Conservation (phyloP, 2,888 invertebrate genomes). For the Branchellion lobata region DNA sequence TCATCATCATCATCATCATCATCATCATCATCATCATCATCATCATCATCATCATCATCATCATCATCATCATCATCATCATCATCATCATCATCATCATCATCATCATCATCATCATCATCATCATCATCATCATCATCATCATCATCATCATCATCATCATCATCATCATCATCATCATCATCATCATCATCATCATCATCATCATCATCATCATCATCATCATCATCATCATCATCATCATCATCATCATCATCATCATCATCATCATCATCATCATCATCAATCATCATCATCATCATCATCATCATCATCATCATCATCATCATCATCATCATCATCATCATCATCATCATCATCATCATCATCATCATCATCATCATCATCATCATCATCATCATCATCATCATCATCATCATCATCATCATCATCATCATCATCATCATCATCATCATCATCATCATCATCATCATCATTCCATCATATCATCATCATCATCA, state of each 20-base stretch:
- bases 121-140: background rate
- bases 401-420: background rate
- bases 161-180: background rate
- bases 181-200: background rate
- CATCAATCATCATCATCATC: background rate
- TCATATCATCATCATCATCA: background rate
- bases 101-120: background rate
- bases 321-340: background rate
- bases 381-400: background rate
- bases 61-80: constrained; percentile 16
- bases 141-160: background rate
- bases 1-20: too few relatives aligned
- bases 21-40: too few relatives aligned
- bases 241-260: background rate
- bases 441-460: background rate
- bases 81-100: constrained; percentile 34
- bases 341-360: background rate
- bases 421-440: too few relatives aligned
- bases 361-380: background rate
- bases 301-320: too few relatives aligned
- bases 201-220: constrained; percentile 7
- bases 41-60: constrained; percentile 5
- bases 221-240: constrained; percentile 13
- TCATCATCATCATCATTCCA: constrained; percentile 19
- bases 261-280: constrained; percentile 16